These are phyloP conservation scores for Puffinus mauretanicus DNA, from an alignment of 2,113 vertebrate genomes.

Conservation along the genomic window DNA sequence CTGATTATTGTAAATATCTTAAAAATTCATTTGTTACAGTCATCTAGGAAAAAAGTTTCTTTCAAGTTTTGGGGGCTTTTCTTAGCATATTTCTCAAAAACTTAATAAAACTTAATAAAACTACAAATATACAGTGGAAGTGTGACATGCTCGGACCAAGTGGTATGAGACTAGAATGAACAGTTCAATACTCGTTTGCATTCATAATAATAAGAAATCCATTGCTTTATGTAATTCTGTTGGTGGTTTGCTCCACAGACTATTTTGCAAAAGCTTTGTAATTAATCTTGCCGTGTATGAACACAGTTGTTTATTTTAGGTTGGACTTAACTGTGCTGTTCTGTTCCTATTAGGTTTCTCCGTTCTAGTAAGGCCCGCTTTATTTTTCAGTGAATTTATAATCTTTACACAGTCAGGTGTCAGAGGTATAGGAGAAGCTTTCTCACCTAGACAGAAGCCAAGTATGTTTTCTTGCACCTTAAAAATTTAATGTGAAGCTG, in stretches of 20 bases:
- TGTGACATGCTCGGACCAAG: not conserved
- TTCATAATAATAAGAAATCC: accelerated
- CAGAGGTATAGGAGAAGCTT: not conserved
- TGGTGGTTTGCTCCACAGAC: not conserved
- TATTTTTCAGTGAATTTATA: not conserved
- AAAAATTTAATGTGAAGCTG: not conserved
- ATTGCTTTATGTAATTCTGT: accelerated
- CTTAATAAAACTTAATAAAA: not conserved
- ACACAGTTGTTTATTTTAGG: not conserved
- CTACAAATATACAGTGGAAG: accelerated
- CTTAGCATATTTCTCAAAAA: not conserved
- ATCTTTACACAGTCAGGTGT: not conserved
- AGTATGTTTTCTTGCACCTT: not conserved
- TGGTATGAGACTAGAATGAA: accelerated
- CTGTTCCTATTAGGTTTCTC: not conserved
- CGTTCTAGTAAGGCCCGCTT: not conserved
- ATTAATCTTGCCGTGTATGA: accelerated
- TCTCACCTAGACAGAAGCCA: not conserved
- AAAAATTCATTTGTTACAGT: not conserved
- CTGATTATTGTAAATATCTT: not conserved
- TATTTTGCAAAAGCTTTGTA: not conserved
- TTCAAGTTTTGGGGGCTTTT: not conserved
- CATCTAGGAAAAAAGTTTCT: not conserved
- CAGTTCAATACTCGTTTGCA: not conserved
- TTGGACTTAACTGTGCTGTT: not conserved